phyloP scores from a whole-genome alignment of 2,113 vertebrate genomes.

The Pluvialis apricaria region DNA sequence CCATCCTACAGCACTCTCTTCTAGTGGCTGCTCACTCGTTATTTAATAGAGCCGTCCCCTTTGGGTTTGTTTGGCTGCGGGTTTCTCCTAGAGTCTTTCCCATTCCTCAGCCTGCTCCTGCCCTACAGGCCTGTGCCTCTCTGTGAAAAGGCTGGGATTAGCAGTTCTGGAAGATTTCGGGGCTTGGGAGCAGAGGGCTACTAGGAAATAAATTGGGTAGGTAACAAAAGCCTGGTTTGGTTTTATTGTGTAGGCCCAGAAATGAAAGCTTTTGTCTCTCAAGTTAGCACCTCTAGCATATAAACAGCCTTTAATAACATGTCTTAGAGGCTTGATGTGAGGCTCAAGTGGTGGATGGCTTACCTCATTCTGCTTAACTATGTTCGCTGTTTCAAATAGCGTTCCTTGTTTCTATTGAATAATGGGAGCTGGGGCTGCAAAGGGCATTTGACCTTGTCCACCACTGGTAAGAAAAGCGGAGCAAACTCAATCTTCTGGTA shows the following conservation, averaged over 20 bases:
- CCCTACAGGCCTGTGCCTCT: background rate
- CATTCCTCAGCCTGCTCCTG: background rate
- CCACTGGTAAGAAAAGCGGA: background rate
- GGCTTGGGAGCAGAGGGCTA: background rate
- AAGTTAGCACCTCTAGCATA: background rate
- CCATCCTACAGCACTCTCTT: background rate
- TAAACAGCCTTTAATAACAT: background rate
- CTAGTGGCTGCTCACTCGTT: background rate
- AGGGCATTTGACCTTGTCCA: background rate
- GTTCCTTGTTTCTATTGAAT: background rate
- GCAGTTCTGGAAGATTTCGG: background rate
- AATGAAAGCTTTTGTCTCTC: background rate
- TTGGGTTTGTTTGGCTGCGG: background rate
- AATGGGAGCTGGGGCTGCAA: background rate
- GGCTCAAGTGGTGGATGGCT: background rate
- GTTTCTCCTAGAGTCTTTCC: background rate
- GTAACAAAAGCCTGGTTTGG: background rate
- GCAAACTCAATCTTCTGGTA: background rate
- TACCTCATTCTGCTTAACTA: background rate
- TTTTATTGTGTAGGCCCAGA: background rate
- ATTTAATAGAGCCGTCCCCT: background rate
- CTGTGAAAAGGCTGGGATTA: background rate
- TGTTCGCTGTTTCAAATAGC: background rate
- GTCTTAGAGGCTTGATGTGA: background rate
- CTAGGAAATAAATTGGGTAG: background rate